Evolutionary conservation across 2,888 invertebrate species (phyloP).

Genomic region (Dryobota labecula): DNA sequence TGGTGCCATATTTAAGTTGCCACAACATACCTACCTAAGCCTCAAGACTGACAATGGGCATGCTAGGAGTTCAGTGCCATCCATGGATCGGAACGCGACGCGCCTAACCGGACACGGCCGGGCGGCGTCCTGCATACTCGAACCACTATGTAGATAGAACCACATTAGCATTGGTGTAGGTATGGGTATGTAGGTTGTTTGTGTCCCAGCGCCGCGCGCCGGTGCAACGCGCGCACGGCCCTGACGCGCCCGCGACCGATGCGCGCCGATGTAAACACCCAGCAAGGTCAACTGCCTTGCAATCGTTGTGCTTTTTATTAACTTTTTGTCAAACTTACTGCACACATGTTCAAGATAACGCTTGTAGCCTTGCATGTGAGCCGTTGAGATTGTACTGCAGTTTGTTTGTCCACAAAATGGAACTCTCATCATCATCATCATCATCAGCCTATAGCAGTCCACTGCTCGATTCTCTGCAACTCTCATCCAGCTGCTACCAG

Average conservation of each 20-base stretch:
- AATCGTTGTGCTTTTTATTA: conserved; percentile 72
- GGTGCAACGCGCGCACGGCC: conserved; percentile 86
- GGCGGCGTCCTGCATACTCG: conserved; percentile 86
- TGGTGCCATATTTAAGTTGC: conserved; percentile 13
- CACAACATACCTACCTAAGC: conserved; percentile 18
- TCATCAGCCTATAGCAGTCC: too few relatives aligned
- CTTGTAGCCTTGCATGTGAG: conserved; percentile 38
- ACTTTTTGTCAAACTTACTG: conserved; percentile 69
- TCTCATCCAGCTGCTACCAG: too few relatives aligned
- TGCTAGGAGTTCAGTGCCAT: conserved; percentile 82
- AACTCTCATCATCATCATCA: too few relatives aligned
- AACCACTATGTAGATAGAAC: conserved; percentile 79
- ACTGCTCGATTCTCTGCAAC: too few relatives aligned
- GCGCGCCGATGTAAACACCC: conserved; percentile 84
- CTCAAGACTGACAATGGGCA: conserved; percentile 52
- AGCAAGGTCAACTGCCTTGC: conserved; percentile 87
- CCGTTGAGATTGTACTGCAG: conserved; percentile 40
- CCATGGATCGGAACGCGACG: conserved; percentile 77
- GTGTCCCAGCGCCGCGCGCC: conserved; percentile 75
- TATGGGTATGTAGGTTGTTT: conserved; percentile 85
- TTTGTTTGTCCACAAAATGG: conserved; percentile 27
- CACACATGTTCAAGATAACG: conserved; percentile 60
- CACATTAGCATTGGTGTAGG: conserved; percentile 73
- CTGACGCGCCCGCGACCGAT: conserved; percentile 84
- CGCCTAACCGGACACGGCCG: conserved; percentile 83